Percentiles rank a stretch among this genome's conserved stretches.
phyloP scores from a whole-genome alignment of 2,113 vertebrate genomes.

The Castor canadensis region DNA sequence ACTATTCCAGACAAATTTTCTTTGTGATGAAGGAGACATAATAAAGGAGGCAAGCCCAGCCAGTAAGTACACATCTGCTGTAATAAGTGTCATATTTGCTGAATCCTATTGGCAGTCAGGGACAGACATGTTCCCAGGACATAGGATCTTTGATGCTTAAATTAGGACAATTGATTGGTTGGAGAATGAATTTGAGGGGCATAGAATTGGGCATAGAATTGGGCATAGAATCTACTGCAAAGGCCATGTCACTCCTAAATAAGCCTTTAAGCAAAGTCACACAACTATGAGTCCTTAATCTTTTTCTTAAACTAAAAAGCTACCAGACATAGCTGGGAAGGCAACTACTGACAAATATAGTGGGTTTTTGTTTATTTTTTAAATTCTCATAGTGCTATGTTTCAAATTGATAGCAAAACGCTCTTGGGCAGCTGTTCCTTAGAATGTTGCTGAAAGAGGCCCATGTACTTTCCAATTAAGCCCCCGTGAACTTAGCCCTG shows the following conservation, averaged over 20 bases:
- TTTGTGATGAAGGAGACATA: background rate
- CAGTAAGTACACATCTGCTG: too few relatives aligned
- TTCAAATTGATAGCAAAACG: constrained; percentile 41
- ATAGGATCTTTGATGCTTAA: background rate
- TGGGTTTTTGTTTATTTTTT: background rate
- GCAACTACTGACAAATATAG: background rate
- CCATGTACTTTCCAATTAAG: constrained; percentile 66
- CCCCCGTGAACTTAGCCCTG: constrained; percentile 44
- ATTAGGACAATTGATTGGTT: background rate
- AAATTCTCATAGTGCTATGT: constrained; percentile 36
- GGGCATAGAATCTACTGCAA: background rate
- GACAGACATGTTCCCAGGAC: background rate
- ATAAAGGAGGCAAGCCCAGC: background rate
- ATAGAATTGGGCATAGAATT: background rate
- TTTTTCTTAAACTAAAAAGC: background rate
- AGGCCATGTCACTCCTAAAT: background rate
- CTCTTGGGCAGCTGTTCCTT: constrained; percentile 8
- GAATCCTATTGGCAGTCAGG: background rate
- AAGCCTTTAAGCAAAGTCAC: background rate
- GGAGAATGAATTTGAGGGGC: background rate
- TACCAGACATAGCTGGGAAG: background rate
- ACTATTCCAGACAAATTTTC: background rate
- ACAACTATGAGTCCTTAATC: too few relatives aligned
- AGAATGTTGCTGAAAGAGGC: constrained; percentile 23
- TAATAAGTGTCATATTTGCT: background rate